Base-by-base conservation (phyloP, 2,113 vertebrate species). In the Mesembrinibis cayennensis region DNA sequence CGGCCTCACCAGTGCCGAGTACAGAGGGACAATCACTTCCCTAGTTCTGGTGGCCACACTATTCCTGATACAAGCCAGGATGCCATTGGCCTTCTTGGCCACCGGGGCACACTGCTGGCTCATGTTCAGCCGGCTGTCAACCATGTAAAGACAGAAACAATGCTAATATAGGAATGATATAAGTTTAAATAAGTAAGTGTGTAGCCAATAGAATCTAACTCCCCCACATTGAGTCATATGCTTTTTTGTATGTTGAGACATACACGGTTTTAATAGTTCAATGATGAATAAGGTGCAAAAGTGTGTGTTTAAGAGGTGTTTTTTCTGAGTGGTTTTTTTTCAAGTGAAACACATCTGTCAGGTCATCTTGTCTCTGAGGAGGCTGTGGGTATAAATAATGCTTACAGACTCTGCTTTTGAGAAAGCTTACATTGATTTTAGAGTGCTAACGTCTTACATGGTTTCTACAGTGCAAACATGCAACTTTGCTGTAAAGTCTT, bases 1-100 rank as follows among this genome's bases (percentile, higher is more conserved):
- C 0, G 0, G 13, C 30, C 17, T 52, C 25, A 29, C 32, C 11
- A 32, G 16, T 55, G 36, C 16, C 0, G 1, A 72, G 10, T 44
- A 61, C 30, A 61, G 15, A 11, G 27, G 56, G 2, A 34, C 3
- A 1, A 49, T 58, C 15, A n/a, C 22, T 34, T 14, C 74, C 34
- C 11, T 38, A 15, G 9, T 52, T 21, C 38, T 36, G 25, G 30
- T 81, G 42, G 44, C 36, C n/a, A 8, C 29, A 9, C 9, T 72
- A 16, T 80, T 70, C 26, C 38, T 45, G 17, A 62, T n/a, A 49
- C 3, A 70, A 52, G 17, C 47, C 47, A 38, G 45, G 55, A 45
- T 36, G 13, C 16, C 14, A 3, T 50, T 77, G 36, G 30, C n/a
- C 13, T 6, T 25, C 67, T 26, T 71, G 58, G 49, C 16, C n/a